Conservation (phyloP, 2,888 invertebrate species). For the Amphiduros pacificus region DNA sequence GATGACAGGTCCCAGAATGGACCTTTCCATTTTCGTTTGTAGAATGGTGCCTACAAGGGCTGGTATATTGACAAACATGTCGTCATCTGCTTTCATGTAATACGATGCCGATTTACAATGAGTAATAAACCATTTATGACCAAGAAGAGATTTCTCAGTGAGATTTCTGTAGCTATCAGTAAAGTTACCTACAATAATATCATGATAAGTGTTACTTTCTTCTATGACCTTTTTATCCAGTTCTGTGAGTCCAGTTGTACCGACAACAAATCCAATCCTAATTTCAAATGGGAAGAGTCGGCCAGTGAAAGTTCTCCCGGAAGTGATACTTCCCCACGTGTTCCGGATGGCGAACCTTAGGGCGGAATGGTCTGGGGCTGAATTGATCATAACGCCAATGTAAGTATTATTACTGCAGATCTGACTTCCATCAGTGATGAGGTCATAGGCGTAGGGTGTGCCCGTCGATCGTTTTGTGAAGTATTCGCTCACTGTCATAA, state of each 20-base stretch:
- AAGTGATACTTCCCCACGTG: conserved; percentile 41
- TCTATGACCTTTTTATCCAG: conserved; percentile 10
- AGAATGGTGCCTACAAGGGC: conserved; percentile 20
- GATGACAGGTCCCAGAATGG: conserved; percentile 32
- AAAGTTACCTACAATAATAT: conserved; percentile 31
- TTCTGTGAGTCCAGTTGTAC: too few species aligned
- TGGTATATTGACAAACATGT: conserved; percentile 33
- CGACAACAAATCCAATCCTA: conserved; percentile 9
- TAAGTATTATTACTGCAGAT: conserved; percentile 16
- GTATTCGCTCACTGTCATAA: too few species aligned
- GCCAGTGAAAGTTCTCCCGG: neutral
- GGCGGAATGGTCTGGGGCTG: conserved; percentile 67
- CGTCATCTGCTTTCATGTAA: conserved; percentile 34
- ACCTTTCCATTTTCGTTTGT: conserved; percentile 2
- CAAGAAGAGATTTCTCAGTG: conserved; percentile 33
- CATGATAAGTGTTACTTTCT: conserved; percentile 22
- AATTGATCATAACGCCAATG: conserved; percentile 32
- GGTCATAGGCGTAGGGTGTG: too few species aligned
- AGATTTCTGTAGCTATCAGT: conserved; percentile 28
- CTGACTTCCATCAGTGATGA: conserved; percentile 6
- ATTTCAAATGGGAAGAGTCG: conserved; percentile 26
- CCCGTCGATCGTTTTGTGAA: too few species aligned
- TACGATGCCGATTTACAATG: conserved; percentile 24
- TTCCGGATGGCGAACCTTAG: conserved; percentile 38
- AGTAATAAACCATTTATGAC: conserved; percentile 27